Percentiles rank a stretch among this genome's conserved stretches.
Evolutionary conservation across 2,113 vertebrate species (phyloP).

Genomic region (Bagarius yarrelli): DNA sequence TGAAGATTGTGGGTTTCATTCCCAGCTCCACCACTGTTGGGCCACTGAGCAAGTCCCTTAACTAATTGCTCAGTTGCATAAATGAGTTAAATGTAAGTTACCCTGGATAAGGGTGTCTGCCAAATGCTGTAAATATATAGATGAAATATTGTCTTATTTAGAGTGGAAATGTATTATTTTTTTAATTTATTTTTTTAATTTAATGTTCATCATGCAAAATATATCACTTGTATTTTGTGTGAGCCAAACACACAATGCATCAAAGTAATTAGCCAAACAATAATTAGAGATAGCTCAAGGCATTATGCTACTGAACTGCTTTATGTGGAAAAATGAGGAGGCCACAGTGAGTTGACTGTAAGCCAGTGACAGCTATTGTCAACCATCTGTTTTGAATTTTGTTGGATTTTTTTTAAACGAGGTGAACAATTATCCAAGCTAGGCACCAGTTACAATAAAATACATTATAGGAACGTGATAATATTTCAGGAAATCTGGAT

Average conservation of each 20-base stretch:
- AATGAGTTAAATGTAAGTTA: too few relatives aligned
- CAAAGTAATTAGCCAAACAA: slow-evolving; percentile 1
- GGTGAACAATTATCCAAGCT: slow-evolving; percentile 15
- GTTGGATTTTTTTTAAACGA: background rate
- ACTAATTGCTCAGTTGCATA: too few relatives aligned
- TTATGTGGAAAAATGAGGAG: slow-evolving; percentile 22
- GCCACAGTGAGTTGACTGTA: slow-evolving; percentile 23
- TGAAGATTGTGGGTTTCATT: too few relatives aligned
- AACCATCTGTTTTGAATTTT: slow-evolving; percentile 30
- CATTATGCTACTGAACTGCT: slow-evolving; percentile 4
- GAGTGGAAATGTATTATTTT: too few relatives aligned
- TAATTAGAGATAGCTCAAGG: background rate
- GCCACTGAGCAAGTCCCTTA: too few relatives aligned
- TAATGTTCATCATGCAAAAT: background rate
- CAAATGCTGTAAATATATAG: too few relatives aligned
- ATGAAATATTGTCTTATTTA: too few relatives aligned
- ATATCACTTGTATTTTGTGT: background rate
- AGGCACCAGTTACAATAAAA: slow-evolving; percentile 19
- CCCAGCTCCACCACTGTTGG: too few relatives aligned
- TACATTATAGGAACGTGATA: background rate
- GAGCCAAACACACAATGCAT: background rate
- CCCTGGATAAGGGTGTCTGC: too few relatives aligned
- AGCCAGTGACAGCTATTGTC: slow-evolving; percentile 23
- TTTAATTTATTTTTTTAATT: background rate
- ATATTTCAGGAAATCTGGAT: background rate